Conservation (phyloP, 1,140 invertebrate species). For the Drosophila lowei region DNA sequence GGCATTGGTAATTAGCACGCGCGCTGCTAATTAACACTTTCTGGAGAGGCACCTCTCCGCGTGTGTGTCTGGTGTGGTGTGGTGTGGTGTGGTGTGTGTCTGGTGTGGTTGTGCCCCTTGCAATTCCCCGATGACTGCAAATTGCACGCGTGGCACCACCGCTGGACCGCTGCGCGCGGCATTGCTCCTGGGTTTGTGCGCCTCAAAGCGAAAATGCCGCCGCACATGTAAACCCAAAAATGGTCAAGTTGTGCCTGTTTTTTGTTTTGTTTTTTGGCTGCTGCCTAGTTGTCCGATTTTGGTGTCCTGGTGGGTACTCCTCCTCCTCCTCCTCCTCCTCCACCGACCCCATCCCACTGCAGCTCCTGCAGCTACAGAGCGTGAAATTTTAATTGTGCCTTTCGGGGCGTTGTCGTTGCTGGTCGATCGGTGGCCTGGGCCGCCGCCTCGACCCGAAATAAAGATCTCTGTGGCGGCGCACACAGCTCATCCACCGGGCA, state of each 20-base stretch:
- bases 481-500: slow-evolving; percentile 59
- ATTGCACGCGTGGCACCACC: slow-evolving; percentile 67
- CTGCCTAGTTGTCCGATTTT: slow-evolving; percentile 57
- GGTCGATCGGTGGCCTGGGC: slow-evolving; percentile 38
- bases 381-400: slow-evolving; percentile 81
- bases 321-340: neutral
- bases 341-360: neutral
- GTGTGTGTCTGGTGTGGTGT: slow-evolving; percentile 12
- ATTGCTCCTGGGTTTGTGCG: slow-evolving; percentile 33
- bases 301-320: slow-evolving; percentile 36
- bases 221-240: slow-evolving; percentile 60
- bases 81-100: slow-evolving; percentile 21
- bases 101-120: slow-evolving; percentile 33
- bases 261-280: slow-evolving; percentile 15
- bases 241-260: slow-evolving; percentile 49
- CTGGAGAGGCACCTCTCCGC: slow-evolving; percentile 36
- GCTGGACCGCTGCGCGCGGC: slow-evolving; percentile 2
- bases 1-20: slow-evolving; percentile 63
- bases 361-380: slow-evolving; percentile 40
- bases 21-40: slow-evolving; percentile 72
- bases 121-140: slow-evolving; percentile 56
- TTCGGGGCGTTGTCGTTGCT: slow-evolving; percentile 73
- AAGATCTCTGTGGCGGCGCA: slow-evolving; percentile 67
- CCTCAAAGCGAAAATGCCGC: slow-evolving; percentile 70
- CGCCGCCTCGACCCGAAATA: slow-evolving; percentile 73